phyloP scores from a whole-genome alignment of 2,888 invertebrate genomes.

The Pseudococcus viburni region DNA sequence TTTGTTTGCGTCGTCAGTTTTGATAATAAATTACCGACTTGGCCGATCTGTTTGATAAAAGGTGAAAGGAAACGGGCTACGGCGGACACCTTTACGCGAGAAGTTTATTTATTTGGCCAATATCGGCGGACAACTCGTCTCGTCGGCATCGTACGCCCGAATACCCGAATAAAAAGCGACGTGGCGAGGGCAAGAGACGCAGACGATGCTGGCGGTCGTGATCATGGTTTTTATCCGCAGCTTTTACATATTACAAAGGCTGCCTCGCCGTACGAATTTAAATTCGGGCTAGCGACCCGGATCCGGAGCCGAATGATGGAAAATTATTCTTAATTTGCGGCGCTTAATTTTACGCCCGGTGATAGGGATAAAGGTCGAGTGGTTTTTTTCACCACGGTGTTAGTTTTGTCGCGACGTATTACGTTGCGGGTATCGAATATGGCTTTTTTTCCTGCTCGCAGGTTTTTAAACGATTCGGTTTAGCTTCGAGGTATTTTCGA shows the following conservation, averaged over 20 bases:
- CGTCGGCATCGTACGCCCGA: background rate
- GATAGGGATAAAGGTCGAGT: background rate
- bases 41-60: constrained; percentile 43
- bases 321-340: constrained; percentile 35
- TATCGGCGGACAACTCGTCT: background rate
- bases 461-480: background rate
- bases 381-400: background rate
- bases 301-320: background rate
- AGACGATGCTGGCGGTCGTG: background rate
- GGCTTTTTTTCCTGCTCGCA: background rate
- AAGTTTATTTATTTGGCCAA: constrained; percentile 36
- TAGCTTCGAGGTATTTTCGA: background rate
- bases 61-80: background rate
- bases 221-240: background rate
- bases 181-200: background rate
- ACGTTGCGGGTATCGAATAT: background rate
- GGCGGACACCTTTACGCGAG: background rate
- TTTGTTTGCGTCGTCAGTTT: constrained; percentile 38
- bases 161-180: background rate
- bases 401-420: background rate
- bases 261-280: background rate
- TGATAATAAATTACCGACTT: constrained; percentile 41
- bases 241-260: background rate
- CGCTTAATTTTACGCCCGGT: background rate
- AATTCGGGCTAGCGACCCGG: background rate